Percentiles rank a stretch among this genome's conserved stretches.
phyloP scores from a whole-genome alignment of 1,140 invertebrate species.

The Lepidurus arcticus region DNA sequence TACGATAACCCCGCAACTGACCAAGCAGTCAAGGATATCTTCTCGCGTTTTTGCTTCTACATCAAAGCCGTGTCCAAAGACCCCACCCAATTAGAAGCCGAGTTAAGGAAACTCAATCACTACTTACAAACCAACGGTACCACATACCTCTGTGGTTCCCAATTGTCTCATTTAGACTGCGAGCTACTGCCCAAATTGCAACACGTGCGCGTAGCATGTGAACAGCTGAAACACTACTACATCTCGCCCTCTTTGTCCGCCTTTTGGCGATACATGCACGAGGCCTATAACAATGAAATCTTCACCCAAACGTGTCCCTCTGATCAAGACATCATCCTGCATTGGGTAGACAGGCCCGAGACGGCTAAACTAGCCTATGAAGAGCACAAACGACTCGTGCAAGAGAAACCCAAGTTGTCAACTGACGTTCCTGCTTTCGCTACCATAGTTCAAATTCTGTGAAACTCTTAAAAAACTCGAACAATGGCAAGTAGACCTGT shows the following conservation, averaged over 20 bases:
- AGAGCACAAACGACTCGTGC: conserved; percentile 42
- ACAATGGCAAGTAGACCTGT: too few species aligned
- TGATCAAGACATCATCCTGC: conserved; percentile 56
- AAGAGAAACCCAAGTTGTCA: conserved; percentile 43
- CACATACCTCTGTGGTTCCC: conserved; percentile 47
- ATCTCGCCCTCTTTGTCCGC: conserved; percentile 51
- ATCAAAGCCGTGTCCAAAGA: conserved; percentile 53
- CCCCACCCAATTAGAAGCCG: conserved; percentile 46
- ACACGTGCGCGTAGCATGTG: conserved; percentile 53
- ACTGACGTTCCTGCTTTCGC: conserved; percentile 43
- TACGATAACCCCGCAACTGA: conserved; percentile 49
- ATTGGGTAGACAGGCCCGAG: conserved; percentile 53
- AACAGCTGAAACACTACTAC: conserved; percentile 49
- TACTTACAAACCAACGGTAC: conserved; percentile 42
- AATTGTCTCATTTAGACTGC: conserved; percentile 52
- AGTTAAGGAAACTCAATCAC: conserved; percentile 47
- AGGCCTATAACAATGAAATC: conserved; percentile 52
- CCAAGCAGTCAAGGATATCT: conserved; percentile 50
- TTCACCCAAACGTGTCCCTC: conserved; percentile 58
- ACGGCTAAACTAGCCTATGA: conserved; percentile 43
- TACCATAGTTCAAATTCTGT: conserved; percentile 18
- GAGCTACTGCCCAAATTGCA: conserved; percentile 55
- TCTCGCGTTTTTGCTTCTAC: conserved; percentile 56
- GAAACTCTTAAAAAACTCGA: not conserved
- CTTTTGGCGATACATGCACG: conserved; percentile 56